Conservation (phyloP, 2,797 vertebrate genomes). For the Avahi laniger region DNA sequence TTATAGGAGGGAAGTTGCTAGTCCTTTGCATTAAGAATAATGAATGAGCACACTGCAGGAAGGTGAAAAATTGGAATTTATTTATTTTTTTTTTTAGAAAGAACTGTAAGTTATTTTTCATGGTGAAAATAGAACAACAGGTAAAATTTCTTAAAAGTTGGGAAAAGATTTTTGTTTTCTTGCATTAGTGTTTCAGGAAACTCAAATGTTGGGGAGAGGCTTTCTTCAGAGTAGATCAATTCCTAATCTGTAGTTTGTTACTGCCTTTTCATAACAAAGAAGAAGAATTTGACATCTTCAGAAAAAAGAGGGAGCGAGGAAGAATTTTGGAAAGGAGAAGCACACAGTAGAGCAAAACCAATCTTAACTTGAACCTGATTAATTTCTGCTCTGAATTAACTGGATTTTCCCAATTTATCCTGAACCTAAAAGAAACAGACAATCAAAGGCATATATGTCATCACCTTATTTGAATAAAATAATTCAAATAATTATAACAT, state of each 20-base stretch:
- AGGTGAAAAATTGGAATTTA: neutral
- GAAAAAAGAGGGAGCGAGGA: neutral
- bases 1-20: neutral
- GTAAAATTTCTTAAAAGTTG: neutral
- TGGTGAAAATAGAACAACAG: conserved; percentile 6
- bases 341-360: neutral
- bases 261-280: neutral
- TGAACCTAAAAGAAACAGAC: conserved; percentile 11
- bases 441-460: neutral
- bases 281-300: neutral
- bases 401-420: neutral
- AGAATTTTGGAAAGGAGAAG: neutral
- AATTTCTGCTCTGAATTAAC: conserved; percentile 12
- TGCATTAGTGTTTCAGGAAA: neutral
- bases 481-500: neutral
- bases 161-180: neutral
- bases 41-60: neutral
- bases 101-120: neutral
- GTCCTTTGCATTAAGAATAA: neutral
- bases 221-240: neutral
- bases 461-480: conserved; percentile 25
- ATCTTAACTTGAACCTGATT: neutral
- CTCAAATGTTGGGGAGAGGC: neutral
- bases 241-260: neutral
- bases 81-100: neutral